Conservation (phyloP, 2,888 invertebrate species). For the Trichopria drosophilae region DNA sequence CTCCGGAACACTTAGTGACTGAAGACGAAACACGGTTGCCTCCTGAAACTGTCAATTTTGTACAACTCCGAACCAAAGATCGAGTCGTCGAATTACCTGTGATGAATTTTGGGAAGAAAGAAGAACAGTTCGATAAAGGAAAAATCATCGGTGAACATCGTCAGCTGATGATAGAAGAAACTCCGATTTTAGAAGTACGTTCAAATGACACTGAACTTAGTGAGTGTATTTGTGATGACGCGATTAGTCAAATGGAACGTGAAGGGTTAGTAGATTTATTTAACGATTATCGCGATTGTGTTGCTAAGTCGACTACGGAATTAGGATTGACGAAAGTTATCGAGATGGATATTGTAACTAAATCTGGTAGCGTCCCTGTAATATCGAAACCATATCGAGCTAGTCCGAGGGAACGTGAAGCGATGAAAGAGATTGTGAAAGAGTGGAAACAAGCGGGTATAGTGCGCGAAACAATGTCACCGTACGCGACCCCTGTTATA, state of each 20-base stretch:
- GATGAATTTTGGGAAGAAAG: background rate
- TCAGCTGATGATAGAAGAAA: too few species aligned
- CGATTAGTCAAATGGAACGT: background rate
- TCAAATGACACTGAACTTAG: background rate
- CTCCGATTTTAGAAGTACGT: too few species aligned
- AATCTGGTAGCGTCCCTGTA: constrained; percentile 20
- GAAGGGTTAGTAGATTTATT: background rate
- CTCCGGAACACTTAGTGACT: too few species aligned
- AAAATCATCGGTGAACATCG: background rate
- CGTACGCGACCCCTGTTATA: constrained; percentile 34
- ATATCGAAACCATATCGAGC: constrained; percentile 19
- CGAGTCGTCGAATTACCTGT: constrained; percentile 2
- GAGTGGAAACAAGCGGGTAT: constrained; percentile 35
- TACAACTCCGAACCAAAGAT: constrained; percentile 1
- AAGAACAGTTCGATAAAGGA: background rate
- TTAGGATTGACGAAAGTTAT: constrained; percentile 25
- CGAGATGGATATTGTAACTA: constrained; percentile 30
- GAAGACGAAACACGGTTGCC: background rate
- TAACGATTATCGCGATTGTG: constrained; percentile 20
- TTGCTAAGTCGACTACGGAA: constrained; percentile 21
- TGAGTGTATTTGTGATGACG: background rate
- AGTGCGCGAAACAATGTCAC: constrained; percentile 32
- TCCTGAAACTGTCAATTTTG: constrained; percentile 20
- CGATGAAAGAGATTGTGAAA: constrained; percentile 23
- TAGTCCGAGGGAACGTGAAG: constrained; percentile 15